Base-by-base conservation (phyloP, 2,888 invertebrate genomes). In the Synergus umbraculus region DNA sequence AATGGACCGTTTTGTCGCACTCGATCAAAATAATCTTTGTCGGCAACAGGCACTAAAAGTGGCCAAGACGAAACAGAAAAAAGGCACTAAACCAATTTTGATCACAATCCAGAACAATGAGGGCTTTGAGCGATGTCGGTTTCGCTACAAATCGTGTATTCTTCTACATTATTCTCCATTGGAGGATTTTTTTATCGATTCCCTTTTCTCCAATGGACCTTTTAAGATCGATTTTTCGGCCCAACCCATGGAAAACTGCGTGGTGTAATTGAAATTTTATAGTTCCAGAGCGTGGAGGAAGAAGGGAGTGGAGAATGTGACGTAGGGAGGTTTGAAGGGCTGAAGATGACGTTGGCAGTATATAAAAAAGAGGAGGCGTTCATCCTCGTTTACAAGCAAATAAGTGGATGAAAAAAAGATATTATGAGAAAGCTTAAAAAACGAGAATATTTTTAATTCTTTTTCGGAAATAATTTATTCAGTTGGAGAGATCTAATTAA, bases 91-190 rank as follows among this genome's bases (percentile, higher is more conserved):
- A 54, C 37, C 86, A 85, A 85, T 88, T 89, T 84, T 87, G 88
- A 87, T 88, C 84, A 87, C 86, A 89, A 89, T 87, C 87, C 86
- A 83, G 76, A 84, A 91, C 90, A 90, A 90, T 90, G 86, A 88
- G 82, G 81, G 77, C 77, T 79, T 79, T 83, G 78, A 79, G 43
- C 78, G 81, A 81, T 78, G 82, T 81, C 78, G 79, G 81, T 78
- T 81, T 83, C 79, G 81, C 81, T 81, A 82, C 81, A 66, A 66
- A 66, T 41, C 43, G 63, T 29, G 81, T 81, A 87, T 88, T 89
- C 87, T 85, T 83, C 63, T 37, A 78, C 83, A 84, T 85, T 86
- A 84, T 88, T 86, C 85, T 81, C 80, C 64, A 78, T 60, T 79
- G 67, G 37, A 64, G 12, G 49, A 77, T 41, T 15, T 54, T 54